A percentile compares a stretch with the other conserved stretches of the same genome.
phyloP scores from a whole-genome alignment of 1,140 invertebrate genomes.

The Procambarus virginalis region DNA sequence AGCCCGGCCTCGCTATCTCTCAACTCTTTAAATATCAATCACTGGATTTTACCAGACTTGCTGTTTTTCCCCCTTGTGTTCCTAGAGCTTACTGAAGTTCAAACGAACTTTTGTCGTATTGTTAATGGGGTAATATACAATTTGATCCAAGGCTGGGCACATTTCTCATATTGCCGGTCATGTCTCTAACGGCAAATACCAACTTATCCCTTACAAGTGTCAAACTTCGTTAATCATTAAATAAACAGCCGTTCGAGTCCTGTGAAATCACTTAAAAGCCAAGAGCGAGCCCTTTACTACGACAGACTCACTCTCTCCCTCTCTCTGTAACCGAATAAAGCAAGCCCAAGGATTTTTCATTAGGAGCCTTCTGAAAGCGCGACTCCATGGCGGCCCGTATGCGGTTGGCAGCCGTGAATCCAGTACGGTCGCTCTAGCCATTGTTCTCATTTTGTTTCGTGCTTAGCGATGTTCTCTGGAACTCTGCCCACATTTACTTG shows the following conservation, averaged over 20 bases:
- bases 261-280: background rate
- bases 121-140: conserved; percentile 6
- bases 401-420: conserved; percentile 52
- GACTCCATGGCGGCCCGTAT: conserved; percentile 15
- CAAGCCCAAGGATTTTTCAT: conserved; percentile 35
- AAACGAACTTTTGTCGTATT: background rate
- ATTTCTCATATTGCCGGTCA: conserved; percentile 32
- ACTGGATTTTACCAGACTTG: background rate
- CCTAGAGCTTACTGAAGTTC: background rate
- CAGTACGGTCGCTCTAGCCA: conserved; percentile 40
- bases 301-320: background rate
- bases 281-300: background rate
- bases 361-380: conserved; percentile 35
- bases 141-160: conserved; percentile 16
- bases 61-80: background rate
- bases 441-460: conserved; percentile 48
- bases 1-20: background rate
- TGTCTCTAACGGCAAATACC: conserved; percentile 38
- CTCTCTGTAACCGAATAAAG: conserved; percentile 45
- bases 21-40: background rate
- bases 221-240: background rate
- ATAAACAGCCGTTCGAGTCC: background rate
- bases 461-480: background rate
- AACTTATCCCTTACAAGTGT: conserved; percentile 33
- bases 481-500: background rate